Evolutionary conservation across 1,140 invertebrate genomes (phyloP).

Genomic region (Drosophila tropicalis): DNA sequence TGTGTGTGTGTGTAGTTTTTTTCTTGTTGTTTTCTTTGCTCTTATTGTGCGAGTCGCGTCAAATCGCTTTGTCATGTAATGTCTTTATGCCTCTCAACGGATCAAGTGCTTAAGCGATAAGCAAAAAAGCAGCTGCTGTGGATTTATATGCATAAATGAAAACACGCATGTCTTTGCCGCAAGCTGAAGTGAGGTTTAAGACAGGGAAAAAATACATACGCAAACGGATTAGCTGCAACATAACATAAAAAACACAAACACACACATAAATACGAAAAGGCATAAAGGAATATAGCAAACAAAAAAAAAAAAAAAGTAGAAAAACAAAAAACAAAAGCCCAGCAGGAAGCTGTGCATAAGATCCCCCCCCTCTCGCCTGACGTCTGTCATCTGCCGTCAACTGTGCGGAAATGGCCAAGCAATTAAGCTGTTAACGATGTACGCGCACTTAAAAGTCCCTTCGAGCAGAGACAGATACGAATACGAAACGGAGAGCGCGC

Average conservation of each 20-base stretch:
- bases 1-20: background rate
- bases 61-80: conserved; percentile 79
- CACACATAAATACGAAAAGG: conserved; percentile 31
- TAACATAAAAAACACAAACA: conserved; percentile 35
- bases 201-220: conserved; percentile 50
- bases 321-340: conserved; percentile 20
- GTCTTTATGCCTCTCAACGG: conserved; percentile 70
- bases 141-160: conserved; percentile 76
- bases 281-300: conserved; percentile 11
- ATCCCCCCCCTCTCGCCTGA: conserved; percentile 12
- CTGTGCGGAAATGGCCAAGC: conserved; percentile 67
- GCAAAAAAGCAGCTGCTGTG: conserved; percentile 72
- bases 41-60: conserved; percentile 26
- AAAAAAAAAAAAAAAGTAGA: conserved; percentile 17
- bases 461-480: conserved; percentile 31
- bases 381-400: conserved; percentile 58
- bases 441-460: conserved; percentile 61
- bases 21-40: background rate
- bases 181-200: conserved; percentile 33
- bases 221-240: conserved; percentile 71
- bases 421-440: conserved; percentile 80
- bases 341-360: conserved; percentile 49
- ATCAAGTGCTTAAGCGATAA: conserved; percentile 75
- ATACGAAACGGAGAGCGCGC: conserved; percentile 36
- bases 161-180: conserved; percentile 48